A percentile compares a stretch with the other conserved stretches of the same genome.
These are phyloP conservation scores for Pangasius mekongensis DNA, from an alignment of 2,797 vertebrate species.

Conservation along the genomic window DNA sequence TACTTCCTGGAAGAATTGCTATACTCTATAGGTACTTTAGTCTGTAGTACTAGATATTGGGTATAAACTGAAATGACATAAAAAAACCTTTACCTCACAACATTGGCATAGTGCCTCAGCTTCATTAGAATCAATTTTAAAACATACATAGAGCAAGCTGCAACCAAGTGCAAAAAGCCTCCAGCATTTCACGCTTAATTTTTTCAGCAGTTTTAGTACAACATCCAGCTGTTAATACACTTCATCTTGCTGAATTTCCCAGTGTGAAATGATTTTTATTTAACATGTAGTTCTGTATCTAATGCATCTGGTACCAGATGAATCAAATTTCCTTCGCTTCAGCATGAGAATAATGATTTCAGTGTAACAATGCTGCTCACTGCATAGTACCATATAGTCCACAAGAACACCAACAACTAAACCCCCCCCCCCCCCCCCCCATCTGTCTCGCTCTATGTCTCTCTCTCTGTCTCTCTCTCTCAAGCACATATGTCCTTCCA, in stretches of 20 bases:
- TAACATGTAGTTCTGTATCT: background rate
- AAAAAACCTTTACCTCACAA: background rate
- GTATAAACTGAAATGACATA: background rate
- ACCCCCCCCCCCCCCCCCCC: background rate
- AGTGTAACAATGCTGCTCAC: background rate
- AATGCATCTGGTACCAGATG: background rate
- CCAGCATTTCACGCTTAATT: background rate
- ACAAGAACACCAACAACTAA: constrained; percentile 3
- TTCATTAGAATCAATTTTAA: background rate
- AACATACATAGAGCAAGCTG: background rate
- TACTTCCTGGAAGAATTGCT: background rate
- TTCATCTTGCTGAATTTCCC: background rate
- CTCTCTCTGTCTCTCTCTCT: constrained; percentile 44
- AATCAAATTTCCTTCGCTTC: background rate
- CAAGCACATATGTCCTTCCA: constrained; percentile 68
- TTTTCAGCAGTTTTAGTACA: background rate
- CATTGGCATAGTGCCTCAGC: background rate
- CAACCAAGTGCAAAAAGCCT: constrained; percentile 1
- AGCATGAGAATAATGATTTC: background rate
- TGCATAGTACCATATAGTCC: background rate
- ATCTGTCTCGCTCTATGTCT: constrained; percentile 26
- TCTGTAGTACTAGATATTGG: background rate
- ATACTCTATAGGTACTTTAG: background rate
- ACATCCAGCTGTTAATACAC: constrained; percentile 12
- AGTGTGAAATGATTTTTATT: background rate